These are phyloP conservation scores for Colletes latitarsis DNA, from an alignment of 1,140 invertebrate genomes.

Conservation along the genomic window DNA sequence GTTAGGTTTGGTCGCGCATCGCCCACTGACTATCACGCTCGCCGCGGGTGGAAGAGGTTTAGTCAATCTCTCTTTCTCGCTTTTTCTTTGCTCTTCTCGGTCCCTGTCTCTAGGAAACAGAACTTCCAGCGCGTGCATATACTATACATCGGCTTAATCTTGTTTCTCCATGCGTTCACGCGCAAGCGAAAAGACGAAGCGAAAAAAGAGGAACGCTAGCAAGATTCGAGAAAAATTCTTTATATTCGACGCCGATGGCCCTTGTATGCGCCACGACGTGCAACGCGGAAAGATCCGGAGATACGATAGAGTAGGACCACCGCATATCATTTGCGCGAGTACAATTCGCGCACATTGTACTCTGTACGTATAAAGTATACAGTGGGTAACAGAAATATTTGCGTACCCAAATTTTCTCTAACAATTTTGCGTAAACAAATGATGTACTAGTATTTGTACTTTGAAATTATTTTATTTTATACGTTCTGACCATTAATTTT, in stretches of 20 bases:
- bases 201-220: constrained; percentile 16
- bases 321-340: constrained; percentile 30
- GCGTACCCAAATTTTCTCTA: too few relatives aligned
- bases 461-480: too few relatives aligned
- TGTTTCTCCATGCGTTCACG: constrained; percentile 66
- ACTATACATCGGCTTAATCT: constrained; percentile 72
- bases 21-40: constrained; percentile 72
- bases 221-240: constrained; percentile 66
- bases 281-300: constrained; percentile 18
- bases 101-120: constrained; percentile 48
- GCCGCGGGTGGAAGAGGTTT: constrained; percentile 54
- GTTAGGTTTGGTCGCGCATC: constrained; percentile 73
- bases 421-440: too few relatives aligned
- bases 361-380: neutral
- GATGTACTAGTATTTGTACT: too few relatives aligned
- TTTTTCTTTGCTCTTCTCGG: constrained; percentile 28
- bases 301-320: constrained; percentile 15
- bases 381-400: neutral
- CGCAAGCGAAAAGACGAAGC: constrained; percentile 29
- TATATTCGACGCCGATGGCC: constrained; percentile 48
- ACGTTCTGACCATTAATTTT: too few relatives aligned
- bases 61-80: constrained; percentile 44
- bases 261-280: neutral
- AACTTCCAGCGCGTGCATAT: constrained; percentile 55
- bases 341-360: neutral